Percentiles rank a stretch among this genome's conserved stretches.
These are phyloP conservation scores for Festucalex cinctus DNA, from an alignment of 2,113 vertebrate genomes.

Conservation along the genomic window DNA sequence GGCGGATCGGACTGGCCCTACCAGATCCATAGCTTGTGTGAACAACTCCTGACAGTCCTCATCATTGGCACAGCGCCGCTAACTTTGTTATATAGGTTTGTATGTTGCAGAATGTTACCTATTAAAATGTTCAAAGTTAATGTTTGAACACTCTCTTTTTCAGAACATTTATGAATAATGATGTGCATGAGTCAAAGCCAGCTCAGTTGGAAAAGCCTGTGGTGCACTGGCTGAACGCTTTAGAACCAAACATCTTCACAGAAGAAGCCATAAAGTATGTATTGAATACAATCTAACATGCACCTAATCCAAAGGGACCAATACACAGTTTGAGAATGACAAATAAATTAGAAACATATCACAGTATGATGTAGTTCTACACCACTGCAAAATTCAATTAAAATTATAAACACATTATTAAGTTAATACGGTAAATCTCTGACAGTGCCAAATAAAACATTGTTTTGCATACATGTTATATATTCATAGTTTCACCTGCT, in stretches of 20 bases:
- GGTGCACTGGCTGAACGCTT: conserved; percentile 77
- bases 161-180: conserved; percentile 75
- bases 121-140: background rate
- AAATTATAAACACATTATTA: background rate
- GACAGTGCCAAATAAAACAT: no score
- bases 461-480: conserved; percentile 15
- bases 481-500: conserved; percentile 16
- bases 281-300: conserved; percentile 31
- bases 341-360: background rate
- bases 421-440: no score
- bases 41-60: conserved; percentile 80
- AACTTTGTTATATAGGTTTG: conserved; percentile 77
- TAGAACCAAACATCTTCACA: conserved; percentile 73
- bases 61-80: conserved; percentile 82
- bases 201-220: conserved; percentile 38
- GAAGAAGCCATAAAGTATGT: conserved; percentile 60
- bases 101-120: background rate
- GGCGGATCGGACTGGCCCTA: conserved; percentile 65
- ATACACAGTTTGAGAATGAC: conserved; percentile 8
- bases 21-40: conserved; percentile 85
- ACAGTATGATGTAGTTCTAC: background rate
- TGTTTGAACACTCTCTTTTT: conserved; percentile 18
- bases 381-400: background rate
- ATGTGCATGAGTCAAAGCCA: conserved; percentile 44
- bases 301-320: conserved; percentile 15